phyloP scores from a whole-genome alignment of 2,888 invertebrate species.

The Ischnura elegans region DNA sequence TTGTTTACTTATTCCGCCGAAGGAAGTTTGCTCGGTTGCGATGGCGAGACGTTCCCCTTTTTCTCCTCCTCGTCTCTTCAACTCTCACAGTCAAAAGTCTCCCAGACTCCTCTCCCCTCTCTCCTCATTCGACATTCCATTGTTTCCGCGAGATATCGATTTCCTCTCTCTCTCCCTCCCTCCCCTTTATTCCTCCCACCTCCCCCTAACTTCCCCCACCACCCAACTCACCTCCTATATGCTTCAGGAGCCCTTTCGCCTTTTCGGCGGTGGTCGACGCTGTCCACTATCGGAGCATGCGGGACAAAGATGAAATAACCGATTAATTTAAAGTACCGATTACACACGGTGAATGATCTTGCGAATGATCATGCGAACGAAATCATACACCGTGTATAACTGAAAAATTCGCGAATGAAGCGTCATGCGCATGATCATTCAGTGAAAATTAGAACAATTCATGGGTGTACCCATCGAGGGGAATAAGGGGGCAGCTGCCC shows the following conservation, averaged over 20 bases:
- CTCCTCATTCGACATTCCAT: not conserved
- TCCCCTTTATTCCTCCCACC: not conserved
- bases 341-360: too few relatives aligned
- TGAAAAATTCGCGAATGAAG: too few relatives aligned
- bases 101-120: not conserved
- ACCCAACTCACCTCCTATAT: too few relatives aligned
- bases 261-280: not conserved
- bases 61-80: not conserved
- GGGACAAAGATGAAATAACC: too few relatives aligned
- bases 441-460: too few relatives aligned
- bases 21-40: not conserved
- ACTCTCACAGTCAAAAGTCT: not conserved
- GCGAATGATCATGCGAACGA: too few relatives aligned
- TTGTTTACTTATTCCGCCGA: not conserved
- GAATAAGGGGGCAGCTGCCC: too few relatives aligned
- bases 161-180: not conserved
- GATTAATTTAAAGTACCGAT: too few relatives aligned
- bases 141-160: constrained; percentile 28
- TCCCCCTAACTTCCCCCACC: constrained; percentile 41
- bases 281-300: too few relatives aligned
- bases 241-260: not conserved
- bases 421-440: too few relatives aligned
- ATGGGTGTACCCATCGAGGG: too few relatives aligned
- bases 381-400: too few relatives aligned
- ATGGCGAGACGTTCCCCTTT: not conserved